A percentile compares a stretch with the other conserved stretches of the same genome.
Evolutionary conservation across 2,113 vertebrate genomes (phyloP).

Genomic region (Onychostoma macrolepis): DNA sequence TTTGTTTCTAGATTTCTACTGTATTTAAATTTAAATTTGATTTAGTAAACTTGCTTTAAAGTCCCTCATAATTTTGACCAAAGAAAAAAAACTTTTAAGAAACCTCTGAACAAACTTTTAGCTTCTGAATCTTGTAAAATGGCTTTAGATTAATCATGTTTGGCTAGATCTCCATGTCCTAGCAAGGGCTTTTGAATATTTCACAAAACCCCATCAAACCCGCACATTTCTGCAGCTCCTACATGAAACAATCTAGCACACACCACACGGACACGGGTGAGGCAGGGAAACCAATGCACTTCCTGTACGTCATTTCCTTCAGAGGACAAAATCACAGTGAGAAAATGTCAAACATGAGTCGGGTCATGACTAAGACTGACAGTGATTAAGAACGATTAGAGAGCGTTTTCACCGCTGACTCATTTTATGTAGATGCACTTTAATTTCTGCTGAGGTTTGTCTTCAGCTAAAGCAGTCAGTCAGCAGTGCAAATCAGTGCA

Average conservation of each 20-base stretch:
- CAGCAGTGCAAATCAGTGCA: slow-evolving; percentile 10
- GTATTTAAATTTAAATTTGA: neutral
- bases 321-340: neutral
- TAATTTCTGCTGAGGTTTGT: slow-evolving; percentile 9
- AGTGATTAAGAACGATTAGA: slow-evolving; percentile 5
- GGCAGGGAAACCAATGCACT: neutral
- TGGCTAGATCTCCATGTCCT: neutral
- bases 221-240: neutral
- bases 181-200: neutral
- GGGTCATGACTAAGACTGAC: neutral
- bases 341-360: neutral
- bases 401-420: neutral
- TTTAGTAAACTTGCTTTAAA: no score
- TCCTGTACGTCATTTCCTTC: slow-evolving; percentile 34
- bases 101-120: neutral
- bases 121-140: neutral
- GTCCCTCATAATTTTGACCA: neutral
- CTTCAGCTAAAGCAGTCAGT: neutral
- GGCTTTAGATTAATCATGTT: no score
- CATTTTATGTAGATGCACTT: neutral
- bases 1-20: neutral
- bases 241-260: neutral
- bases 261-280: neutral
- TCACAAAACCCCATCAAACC: neutral
- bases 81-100: neutral